phyloP scores from a whole-genome alignment of 35 echinoderm and acorn worm species.

The Lytechinus pictus region DNA sequence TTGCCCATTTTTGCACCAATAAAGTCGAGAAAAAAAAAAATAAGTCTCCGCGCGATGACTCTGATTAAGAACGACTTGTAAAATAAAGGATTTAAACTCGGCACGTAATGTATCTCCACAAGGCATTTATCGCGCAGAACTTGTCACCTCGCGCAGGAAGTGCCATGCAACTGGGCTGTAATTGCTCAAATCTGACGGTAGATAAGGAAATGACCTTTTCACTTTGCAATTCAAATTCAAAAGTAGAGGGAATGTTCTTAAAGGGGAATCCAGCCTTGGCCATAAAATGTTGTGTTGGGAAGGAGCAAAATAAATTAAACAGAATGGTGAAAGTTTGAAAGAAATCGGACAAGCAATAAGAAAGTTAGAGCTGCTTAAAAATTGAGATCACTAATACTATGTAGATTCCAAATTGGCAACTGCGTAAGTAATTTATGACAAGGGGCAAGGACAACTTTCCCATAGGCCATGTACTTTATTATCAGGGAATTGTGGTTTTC shows the following conservation, averaged over 20 bases:
- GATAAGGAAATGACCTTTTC: conserved; percentile 3
- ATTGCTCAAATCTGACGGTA: neutral
- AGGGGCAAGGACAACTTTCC: too few relatives aligned
- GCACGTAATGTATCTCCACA: neutral
- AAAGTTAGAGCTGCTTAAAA: too few relatives aligned
- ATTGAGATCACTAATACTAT: too few relatives aligned
- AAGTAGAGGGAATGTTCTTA: neutral
- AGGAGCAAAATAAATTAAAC: too few relatives aligned
- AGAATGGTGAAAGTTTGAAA: too few relatives aligned
- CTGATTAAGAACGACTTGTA: neutral
- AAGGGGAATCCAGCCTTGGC: too few relatives aligned
- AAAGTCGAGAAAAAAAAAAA: neutral
- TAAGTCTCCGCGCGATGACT: neutral
- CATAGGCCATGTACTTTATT: too few relatives aligned
- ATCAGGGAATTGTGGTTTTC: too few relatives aligned
- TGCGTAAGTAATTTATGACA: too few relatives aligned
- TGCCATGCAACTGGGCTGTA: neutral
- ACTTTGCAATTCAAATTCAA: neutral
- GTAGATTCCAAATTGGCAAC: too few relatives aligned
- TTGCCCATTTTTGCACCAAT: neutral
- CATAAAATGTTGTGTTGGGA: too few relatives aligned
- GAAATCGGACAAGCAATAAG: too few relatives aligned
- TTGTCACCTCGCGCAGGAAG: neutral
- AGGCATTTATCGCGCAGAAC: neutral
- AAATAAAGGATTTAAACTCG: neutral